Evolutionary conservation across 2,888 invertebrate genomes (phyloP).

Genomic region (Polyommatus iphigenia): DNA sequence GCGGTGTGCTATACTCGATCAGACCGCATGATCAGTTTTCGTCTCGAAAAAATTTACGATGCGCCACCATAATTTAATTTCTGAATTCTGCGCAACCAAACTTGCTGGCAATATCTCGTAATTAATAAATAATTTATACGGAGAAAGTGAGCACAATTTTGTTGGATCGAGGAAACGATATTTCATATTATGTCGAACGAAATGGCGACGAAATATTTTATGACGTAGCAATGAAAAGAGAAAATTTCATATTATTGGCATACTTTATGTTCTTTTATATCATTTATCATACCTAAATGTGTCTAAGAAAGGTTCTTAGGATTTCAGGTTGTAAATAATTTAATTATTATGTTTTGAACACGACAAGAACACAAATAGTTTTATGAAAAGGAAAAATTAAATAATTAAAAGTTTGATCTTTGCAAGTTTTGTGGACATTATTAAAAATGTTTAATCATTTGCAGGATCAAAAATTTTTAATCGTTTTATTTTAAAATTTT

Average conservation of each 20-base stretch:
- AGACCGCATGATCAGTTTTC: not conserved
- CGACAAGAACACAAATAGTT: too few species aligned
- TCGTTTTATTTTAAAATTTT: too few species aligned
- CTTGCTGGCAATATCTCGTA: not conserved
- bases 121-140: conserved; percentile 11
- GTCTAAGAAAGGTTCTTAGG: not conserved
- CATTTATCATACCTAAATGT: not conserved
- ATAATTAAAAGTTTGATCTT: too few species aligned
- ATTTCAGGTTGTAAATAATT: not conserved
- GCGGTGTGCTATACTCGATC: too few species aligned
- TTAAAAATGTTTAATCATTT: too few species aligned
- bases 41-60: not conserved
- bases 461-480: too few species aligned
- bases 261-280: not conserved
- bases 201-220: conserved; percentile 11
- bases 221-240: conserved; percentile 14
- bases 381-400: too few species aligned
- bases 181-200: not conserved
- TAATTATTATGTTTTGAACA: too few species aligned
- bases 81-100: not conserved
- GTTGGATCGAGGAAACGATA: conserved; percentile 7
- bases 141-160: not conserved
- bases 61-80: not conserved
- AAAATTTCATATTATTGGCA: conserved; percentile 7
- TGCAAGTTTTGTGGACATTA: too few species aligned